A percentile compares a stretch with the other conserved stretches of the same genome.
These are phyloP conservation scores for Aphaenogaster rudis DNA, from an alignment of 1,140 invertebrate genomes.

Conservation along the genomic window DNA sequence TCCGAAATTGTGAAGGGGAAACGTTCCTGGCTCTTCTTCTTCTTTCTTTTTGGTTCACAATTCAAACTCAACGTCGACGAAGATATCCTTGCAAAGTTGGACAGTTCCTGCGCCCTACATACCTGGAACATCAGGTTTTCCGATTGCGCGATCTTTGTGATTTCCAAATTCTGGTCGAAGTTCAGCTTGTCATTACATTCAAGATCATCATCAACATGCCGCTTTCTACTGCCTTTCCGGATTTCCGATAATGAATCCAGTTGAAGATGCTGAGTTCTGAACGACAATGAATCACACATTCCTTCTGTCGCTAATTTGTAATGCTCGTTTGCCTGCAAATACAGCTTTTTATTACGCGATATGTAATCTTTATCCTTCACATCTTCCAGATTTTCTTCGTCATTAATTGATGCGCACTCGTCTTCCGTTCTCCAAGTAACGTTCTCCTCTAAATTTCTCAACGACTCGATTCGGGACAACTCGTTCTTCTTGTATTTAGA, in stretches of 20 bases:
- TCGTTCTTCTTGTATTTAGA: not conserved
- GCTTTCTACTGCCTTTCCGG: not conserved
- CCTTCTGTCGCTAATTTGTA: not conserved
- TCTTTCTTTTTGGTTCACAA: conserved; percentile 54
- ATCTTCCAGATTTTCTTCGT: conserved; percentile 10
- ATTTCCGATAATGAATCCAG: not conserved
- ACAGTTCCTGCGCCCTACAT: conserved; percentile 39
- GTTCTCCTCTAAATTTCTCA: not conserved
- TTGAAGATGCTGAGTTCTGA: not conserved
- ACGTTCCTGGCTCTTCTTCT: conserved; percentile 77
- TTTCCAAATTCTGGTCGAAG: conserved; percentile 11
- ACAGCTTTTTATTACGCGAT: not conserved
- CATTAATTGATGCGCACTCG: conserved; percentile 20
- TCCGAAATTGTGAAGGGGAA: conserved; percentile 81
- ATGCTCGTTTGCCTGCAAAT: not conserved
- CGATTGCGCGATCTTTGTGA: conserved; percentile 58
- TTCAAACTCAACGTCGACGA: conserved; percentile 72
- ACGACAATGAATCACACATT: not conserved
- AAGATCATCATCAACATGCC: not conserved
- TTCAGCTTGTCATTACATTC: not conserved
- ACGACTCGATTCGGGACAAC: not conserved
- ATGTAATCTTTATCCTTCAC: not conserved
- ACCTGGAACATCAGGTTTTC: conserved; percentile 61
- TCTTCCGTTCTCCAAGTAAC: conserved; percentile 49
- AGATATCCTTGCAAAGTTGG: conserved; percentile 27